Conservation (phyloP, 2,797 vertebrate species). For the Liparis tanakae region DNA sequence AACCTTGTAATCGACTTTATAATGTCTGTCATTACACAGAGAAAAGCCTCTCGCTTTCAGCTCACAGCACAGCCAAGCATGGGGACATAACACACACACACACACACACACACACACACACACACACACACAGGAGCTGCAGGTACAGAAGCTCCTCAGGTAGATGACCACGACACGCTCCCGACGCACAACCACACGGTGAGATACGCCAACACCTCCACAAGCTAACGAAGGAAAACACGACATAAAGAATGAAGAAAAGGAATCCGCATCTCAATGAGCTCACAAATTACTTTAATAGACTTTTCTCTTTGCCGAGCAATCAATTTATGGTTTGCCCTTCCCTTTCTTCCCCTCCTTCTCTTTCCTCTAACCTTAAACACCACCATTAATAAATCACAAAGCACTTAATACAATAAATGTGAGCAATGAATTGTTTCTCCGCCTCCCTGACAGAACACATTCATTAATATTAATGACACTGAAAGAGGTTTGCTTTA, state of each 20-base stretch:
- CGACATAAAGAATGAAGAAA: constrained; percentile 23
- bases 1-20: constrained; percentile 74
- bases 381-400: constrained; percentile 76
- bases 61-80: constrained; percentile 54
- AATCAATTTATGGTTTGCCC: constrained; percentile 58
- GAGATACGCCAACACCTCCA: constrained; percentile 25
- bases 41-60: constrained; percentile 60
- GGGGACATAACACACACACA: constrained; percentile 49
- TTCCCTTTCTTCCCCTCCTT: constrained; percentile 37
- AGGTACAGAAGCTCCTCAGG: constrained; percentile 25
- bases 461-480: constrained; percentile 84
- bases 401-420: constrained; percentile 74
- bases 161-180: constrained; percentile 13
- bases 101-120: constrained; percentile 23
- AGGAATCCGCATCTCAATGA: constrained; percentile 49
- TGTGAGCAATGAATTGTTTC: constrained; percentile 76
- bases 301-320: constrained; percentile 60
- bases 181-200: constrained; percentile 14
- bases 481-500: constrained; percentile 57
- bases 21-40: constrained; percentile 75
- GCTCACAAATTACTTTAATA: constrained; percentile 55
- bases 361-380: constrained; percentile 59
- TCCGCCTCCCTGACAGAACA: constrained; percentile 68
- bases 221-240: constrained; percentile 39
- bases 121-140: not conserved